Percentiles rank a stretch among this genome's conserved stretches.
Evolutionary conservation across 1,140 invertebrate species (phyloP).

Genomic region (Drosophila nasuta): DNA sequence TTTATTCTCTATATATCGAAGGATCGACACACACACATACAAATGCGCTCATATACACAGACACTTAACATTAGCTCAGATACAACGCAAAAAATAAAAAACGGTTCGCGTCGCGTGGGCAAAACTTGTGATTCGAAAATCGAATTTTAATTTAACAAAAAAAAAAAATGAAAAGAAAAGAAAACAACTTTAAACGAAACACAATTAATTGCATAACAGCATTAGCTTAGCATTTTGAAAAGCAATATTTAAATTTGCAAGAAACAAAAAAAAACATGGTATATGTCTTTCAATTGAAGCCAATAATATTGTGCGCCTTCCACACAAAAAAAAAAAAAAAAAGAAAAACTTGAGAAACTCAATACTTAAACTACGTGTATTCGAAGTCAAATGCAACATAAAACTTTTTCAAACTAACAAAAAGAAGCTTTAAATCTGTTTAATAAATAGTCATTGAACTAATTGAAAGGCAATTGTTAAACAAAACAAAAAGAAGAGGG

Average conservation of each 20-base stretch:
- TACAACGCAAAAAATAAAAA: constrained; percentile 31
- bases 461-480: constrained; percentile 36
- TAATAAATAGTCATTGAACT: constrained; percentile 3
- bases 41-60: constrained; percentile 8
- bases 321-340: constrained; percentile 23
- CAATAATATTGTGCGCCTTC: constrained; percentile 50
- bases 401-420: constrained; percentile 25
- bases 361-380: constrained; percentile 48
- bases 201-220: constrained; percentile 17
- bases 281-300: constrained; percentile 40
- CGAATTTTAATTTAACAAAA: constrained; percentile 8
- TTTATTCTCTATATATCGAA: constrained; percentile 8
- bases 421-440: constrained; percentile 39
- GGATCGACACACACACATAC: constrained; percentile 15
- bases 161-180: neutral
- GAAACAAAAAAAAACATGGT: constrained; percentile 4
- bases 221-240: constrained; percentile 36
- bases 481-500: neutral
- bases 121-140: constrained; percentile 43
- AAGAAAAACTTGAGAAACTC: constrained; percentile 22
- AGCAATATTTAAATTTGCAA: constrained; percentile 51
- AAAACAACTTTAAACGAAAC: neutral
- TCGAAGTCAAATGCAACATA: constrained; percentile 52
- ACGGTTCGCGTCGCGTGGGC: constrained; percentile 25
- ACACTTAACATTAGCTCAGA: constrained; percentile 36